These are phyloP conservation scores for Polyodon spathula DNA, from an alignment of 2,113 vertebrate species.

Conservation along the genomic window DNA sequence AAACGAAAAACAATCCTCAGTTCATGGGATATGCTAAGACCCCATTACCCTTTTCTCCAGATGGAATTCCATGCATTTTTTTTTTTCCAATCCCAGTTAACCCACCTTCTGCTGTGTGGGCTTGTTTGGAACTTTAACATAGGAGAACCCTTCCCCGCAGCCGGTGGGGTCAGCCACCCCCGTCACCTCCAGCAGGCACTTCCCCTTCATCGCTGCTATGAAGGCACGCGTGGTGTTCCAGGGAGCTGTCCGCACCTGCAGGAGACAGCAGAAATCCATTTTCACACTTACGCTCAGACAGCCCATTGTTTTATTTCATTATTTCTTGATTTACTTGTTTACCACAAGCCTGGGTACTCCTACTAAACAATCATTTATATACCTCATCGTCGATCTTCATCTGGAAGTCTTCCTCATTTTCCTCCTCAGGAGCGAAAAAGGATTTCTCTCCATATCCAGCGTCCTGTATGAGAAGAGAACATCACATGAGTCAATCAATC, in stretches of 20 bases:
- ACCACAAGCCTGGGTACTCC: no score
- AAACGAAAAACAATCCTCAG: slow-evolving; percentile 33
- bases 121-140: slow-evolving; percentile 97
- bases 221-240: slow-evolving; percentile 98
- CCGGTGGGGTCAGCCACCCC: slow-evolving; percentile 95
- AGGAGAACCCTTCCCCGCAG: slow-evolving; percentile 96
- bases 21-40: no score
- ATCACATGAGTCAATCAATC: no score
- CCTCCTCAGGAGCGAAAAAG: slow-evolving; percentile 95
- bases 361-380: no score
- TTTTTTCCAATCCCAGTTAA: no score
- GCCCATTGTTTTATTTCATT: no score
- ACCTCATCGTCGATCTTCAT: slow-evolving; percentile 99
- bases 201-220: slow-evolving; percentile 97
- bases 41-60: no score
- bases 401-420: slow-evolving; percentile 97
- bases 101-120: slow-evolving; percentile 96
- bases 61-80: no score
- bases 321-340: no score
- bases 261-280: no score
- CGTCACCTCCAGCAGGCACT: slow-evolving; percentile 90
- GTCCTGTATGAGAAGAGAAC: slow-evolving; percentile 74
- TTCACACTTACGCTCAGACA: no score
- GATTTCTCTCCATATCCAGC: slow-evolving; percentile 97
- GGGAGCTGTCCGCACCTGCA: slow-evolving; percentile 87